Conservation (phyloP, 1,140 invertebrate species). For the Drosophila elegans region DNA sequence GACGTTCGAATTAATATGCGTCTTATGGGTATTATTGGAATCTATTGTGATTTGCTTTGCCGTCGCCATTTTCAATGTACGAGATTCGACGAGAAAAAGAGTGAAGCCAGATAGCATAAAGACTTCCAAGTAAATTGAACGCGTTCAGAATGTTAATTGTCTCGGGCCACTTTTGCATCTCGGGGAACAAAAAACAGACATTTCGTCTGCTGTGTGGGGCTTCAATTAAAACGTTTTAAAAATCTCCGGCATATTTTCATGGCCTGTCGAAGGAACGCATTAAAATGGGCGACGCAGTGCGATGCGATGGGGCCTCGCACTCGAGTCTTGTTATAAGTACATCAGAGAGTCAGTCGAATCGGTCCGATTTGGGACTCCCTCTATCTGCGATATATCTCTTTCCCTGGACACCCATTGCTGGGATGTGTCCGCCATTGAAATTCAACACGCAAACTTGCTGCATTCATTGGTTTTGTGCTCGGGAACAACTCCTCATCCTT, state of each 20-base stretch:
- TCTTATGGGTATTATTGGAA: slow-evolving; percentile 17
- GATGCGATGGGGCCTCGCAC: slow-evolving; percentile 39
- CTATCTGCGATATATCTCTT: slow-evolving; percentile 13
- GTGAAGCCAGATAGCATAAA: slow-evolving; percentile 24
- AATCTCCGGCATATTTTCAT: slow-evolving; percentile 79
- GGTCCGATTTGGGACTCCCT: slow-evolving; percentile 45
- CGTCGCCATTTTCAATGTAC: slow-evolving; percentile 50
- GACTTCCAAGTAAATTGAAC: slow-evolving; percentile 71
- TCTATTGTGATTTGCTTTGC: slow-evolving; percentile 28
- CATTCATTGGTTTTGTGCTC: slow-evolving; percentile 63
- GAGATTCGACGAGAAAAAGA: background rate
- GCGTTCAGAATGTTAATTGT: slow-evolving; percentile 77
- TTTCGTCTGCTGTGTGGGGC: slow-evolving; percentile 66
- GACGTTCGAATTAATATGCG: slow-evolving; percentile 1
- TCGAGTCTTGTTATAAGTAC: slow-evolving; percentile 81
- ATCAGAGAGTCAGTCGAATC: slow-evolving; percentile 54
- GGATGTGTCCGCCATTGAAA: slow-evolving; percentile 70
- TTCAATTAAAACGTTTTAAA: slow-evolving; percentile 80
- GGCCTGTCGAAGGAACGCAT: slow-evolving; percentile 79
- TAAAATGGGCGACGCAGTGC: slow-evolving; percentile 77
- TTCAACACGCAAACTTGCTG: slow-evolving; percentile 82
- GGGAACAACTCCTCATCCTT: slow-evolving; percentile 11
- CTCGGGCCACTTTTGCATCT: slow-evolving; percentile 74
- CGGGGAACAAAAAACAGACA: slow-evolving; percentile 78
- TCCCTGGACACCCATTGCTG: slow-evolving; percentile 63